Evolutionary conservation across 1,140 invertebrate genomes (phyloP), one percentile per base, ranked within the genome.

Genomic region (Thaumatotibia leucotreta): DNA sequence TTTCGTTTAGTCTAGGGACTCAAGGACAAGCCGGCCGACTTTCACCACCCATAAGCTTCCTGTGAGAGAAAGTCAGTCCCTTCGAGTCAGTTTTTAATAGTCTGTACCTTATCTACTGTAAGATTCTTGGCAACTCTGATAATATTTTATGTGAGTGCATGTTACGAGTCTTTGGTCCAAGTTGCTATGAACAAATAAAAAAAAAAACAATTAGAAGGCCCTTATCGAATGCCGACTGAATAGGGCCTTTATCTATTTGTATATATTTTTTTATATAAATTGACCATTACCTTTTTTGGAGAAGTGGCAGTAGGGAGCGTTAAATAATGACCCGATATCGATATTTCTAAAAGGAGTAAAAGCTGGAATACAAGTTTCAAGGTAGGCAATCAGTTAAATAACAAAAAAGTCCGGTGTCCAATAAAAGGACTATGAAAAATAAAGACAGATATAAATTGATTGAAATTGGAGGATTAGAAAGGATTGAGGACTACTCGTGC

Each of bases 1-100:
- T 58, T 29, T 29, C 24, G 24, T 58, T 58, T 58, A 58, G n/a
- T 58, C 58, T 45, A 74, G 73, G 69, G 70, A 64, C 63, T 73
- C 76, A 81, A 79, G 79, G 79, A 79, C 79, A 74, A 70, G 58
- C 17, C 45, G 52, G 9, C 54, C 52, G 54, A 82, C 83, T 85
- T 85, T 85, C 83, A 82, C 81, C 80, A 77, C 77, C 74, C 69
- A 76, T 74, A 69, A 74, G 70, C 69, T 67, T 70, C 74, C 50
- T 75, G 45, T 39, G 24, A 82, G 81, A 82, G 83, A 83, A 85
- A 85, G 83, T 74, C 63, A 32, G 64, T 65, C 65, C 76, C 74
- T 73, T 67, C 27, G n/a, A 69, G 61, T 62, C 58, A 49, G 67
- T 76, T 79, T 76, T 52, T 52, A 22, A 62, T 62, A 14, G 6